A percentile compares a stretch with the other conserved stretches of the same genome.
Evolutionary conservation across 23 tunicate species (phyloP).

Genomic region (Styela clava): DNA sequence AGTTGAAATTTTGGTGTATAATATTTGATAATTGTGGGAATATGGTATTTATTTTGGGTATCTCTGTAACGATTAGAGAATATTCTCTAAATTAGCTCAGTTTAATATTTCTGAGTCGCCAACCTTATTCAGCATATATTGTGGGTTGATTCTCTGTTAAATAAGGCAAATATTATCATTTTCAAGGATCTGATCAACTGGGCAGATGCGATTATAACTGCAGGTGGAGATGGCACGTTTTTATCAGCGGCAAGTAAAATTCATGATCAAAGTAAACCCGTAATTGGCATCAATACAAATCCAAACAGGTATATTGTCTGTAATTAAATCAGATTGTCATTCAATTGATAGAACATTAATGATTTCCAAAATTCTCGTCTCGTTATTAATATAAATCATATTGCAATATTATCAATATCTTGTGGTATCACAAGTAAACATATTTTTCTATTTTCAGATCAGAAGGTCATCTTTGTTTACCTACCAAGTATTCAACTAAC

Average conservation of each 20-base stretch:
- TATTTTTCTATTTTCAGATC: slow-evolving; percentile 50
- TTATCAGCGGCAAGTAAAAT: slow-evolving; percentile 81
- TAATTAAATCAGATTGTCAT: not conserved
- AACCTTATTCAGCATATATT: too few relatives aligned
- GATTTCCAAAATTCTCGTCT: not conserved
- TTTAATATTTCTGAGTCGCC: too few relatives aligned
- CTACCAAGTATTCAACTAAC: slow-evolving; percentile 46
- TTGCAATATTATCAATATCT: too few relatives aligned
- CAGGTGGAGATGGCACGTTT: slow-evolving; percentile 97
- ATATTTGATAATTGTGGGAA: too few relatives aligned
- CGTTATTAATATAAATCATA: not conserved
- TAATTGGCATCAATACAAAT: slow-evolving; percentile 87
- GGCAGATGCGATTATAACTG: slow-evolving; percentile 94
- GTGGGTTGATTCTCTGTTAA: too few relatives aligned
- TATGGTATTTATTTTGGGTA: too few relatives aligned
- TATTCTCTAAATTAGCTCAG: too few relatives aligned
- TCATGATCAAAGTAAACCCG: slow-evolving; percentile 60
- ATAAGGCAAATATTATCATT: too few relatives aligned
- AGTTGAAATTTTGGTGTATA: too few relatives aligned
- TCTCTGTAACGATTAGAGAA: too few relatives aligned
- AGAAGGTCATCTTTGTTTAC: slow-evolving; percentile 93
- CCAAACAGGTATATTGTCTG: slow-evolving; percentile 69
- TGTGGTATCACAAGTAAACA: too few relatives aligned
- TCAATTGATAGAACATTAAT: not conserved
- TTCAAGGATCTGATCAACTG: slow-evolving; percentile 63